Evolutionary conservation across 2,888 invertebrate genomes (phyloP), one percentile per base, ranked within the genome.

Genomic region (Anoncus sp.): DNA sequence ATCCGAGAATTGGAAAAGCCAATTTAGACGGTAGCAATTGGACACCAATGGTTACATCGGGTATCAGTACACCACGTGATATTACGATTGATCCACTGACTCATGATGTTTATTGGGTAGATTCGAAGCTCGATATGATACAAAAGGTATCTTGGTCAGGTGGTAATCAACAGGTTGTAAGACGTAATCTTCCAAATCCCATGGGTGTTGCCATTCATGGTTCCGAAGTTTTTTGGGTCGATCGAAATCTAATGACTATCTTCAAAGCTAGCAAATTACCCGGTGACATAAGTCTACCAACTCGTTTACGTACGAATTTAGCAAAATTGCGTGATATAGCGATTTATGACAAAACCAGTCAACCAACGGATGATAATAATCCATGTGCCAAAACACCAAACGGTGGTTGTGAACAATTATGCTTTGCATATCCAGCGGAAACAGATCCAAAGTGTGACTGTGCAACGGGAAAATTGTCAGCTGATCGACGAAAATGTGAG

Each of bases 91-190:
- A 99, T 88, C 96, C 97, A 94, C 92, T 95, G 51, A 98, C 98
- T 0, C 97, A 99, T 87, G 98, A 99, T 89, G 96, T 99, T 0
- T 99, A 97, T 90, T 99, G 99, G 99, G 98, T 98, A 0, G 99
- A 99, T 90, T 97, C 98, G 0, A 96, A 96, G 89, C 92, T 98
- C 31, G 99, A 99, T 88, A 97, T 96, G 85, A 98, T 99, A 72
- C 98, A 98, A 89, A 97, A 96, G 90, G 95, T 98, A n/a, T 95
- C 96, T 0, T 97, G 94, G 90, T 95, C 93, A 35, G 97, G 97
- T 1, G 96, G 95, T 1, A 96, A 95, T 86, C 93, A 97, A 79
- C 96, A 97, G 88, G 94, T 97, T 5, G 96, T 99, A 53, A 93
- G 97, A 53, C 93, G 96, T 2, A 97, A 98, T 87, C 92, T 98